Evolutionary conservation across 2,797 vertebrate species (phyloP).

Genomic region (Enteromius fasciolatus): DNA sequence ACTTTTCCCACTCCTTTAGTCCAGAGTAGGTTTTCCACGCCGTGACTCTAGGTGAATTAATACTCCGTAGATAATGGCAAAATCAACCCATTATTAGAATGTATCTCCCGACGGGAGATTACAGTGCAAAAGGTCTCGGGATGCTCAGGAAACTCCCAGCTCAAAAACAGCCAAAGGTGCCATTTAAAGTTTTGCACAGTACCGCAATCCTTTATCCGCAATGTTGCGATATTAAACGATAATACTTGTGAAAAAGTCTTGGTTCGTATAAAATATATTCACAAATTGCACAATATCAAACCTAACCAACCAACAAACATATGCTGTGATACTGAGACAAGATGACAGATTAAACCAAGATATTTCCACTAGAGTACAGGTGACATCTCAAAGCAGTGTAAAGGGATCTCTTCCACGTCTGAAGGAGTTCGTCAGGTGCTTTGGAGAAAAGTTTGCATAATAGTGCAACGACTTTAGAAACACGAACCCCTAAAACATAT

Average conservation of each 20-base stretch:
- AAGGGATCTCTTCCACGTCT: neutral
- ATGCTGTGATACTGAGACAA: conserved; percentile 48
- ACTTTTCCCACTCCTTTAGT: conserved; percentile 14
- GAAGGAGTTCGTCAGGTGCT: conserved; percentile 18
- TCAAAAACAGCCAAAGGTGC: conserved; percentile 45
- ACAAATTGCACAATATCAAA: conserved; percentile 61
- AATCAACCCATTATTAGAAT: conserved; percentile 47
- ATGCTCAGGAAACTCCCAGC: conserved; percentile 51
- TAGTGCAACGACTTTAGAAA: conserved; percentile 38
- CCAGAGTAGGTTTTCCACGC: conserved; percentile 32
- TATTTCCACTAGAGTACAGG: conserved; percentile 52
- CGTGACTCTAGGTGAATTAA: conserved; percentile 40
- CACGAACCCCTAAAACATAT: conserved; percentile 21
- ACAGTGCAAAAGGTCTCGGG: conserved; percentile 64
- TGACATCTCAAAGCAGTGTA: conserved; percentile 11
- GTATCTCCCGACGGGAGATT: conserved; percentile 42
- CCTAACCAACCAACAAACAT: conserved; percentile 51
- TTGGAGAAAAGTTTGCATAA: conserved; percentile 46
- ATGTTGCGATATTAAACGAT: conserved; percentile 44
- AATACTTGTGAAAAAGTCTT: conserved; percentile 53
- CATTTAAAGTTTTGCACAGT: conserved; percentile 46
- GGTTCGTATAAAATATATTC: conserved; percentile 52
- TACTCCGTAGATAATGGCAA: conserved; percentile 38
- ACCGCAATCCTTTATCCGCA: conserved; percentile 15
- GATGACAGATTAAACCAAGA: conserved; percentile 31